phyloP scores from a whole-genome alignment of 1,140 invertebrate species.

The Lepidurus apus region DNA sequence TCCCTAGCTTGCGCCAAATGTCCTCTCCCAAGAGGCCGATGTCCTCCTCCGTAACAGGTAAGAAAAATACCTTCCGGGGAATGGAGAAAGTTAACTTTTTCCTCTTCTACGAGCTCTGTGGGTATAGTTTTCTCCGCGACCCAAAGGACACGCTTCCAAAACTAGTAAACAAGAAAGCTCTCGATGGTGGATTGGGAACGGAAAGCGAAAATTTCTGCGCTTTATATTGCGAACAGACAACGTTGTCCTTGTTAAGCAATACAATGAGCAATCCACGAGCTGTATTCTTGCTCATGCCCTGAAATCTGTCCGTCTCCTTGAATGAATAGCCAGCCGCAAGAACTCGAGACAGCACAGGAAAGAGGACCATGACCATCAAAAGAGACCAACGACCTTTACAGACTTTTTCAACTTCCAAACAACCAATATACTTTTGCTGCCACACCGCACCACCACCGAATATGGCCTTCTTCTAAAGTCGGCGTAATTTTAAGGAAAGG shows the following conservation, averaged over 20 bases:
- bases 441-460: no score
- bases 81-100: slow-evolving; percentile 8
- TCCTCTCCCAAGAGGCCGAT: not conserved
- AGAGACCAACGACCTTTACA: not conserved
- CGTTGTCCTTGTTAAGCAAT: no score
- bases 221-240: no score
- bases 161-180: not conserved
- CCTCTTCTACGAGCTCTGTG: not conserved
- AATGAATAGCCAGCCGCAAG: not conserved
- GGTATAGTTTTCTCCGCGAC: not conserved
- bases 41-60: not conserved
- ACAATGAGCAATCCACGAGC: no score
- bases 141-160: not conserved
- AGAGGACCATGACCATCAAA: not conserved
- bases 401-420: no score
- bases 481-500: no score
- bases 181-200: not conserved
- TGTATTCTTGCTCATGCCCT: no score
- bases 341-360: not conserved
- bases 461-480: no score
- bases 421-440: no score
- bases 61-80: not conserved
- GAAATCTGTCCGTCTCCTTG: not conserved
- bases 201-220: not conserved
- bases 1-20: not conserved